These are phyloP conservation scores for Delphinapterus leucas DNA, from an alignment of 2,113 vertebrate species.

Conservation along the genomic window DNA sequence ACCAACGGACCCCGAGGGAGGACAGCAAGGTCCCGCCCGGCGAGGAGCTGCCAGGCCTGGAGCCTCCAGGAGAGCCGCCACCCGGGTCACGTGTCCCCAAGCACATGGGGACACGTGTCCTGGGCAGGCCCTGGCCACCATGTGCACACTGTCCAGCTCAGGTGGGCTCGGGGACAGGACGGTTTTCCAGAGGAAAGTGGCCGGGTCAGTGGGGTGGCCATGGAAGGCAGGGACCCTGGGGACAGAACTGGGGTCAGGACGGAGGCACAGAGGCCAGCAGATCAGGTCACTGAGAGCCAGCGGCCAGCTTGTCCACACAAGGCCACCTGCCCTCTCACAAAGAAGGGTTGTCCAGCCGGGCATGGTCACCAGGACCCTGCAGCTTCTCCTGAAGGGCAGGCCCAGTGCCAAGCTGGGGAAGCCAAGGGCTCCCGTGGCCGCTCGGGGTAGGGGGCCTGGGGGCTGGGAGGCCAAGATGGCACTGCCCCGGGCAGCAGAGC, in stretches of 20 bases:
- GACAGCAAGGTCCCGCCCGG: fast-evolving
- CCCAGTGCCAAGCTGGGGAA: neutral
- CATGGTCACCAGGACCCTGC: neutral
- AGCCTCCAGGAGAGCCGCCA: neutral
- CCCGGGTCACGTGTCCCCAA: neutral
- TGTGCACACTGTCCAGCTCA: neutral
- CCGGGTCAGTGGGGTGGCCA: neutral
- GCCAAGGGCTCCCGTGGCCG: neutral
- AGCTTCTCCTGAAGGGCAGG: neutral
- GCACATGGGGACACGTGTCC: fast-evolving
- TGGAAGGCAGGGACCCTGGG: neutral
- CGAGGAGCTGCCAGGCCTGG: neutral
- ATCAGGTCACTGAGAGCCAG: neutral
- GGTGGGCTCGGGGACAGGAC: neutral
- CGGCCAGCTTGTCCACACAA: neutral
- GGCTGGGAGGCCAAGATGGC: neutral
- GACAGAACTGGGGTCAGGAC: neutral
- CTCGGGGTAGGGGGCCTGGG: neutral
- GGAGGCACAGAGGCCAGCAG: neutral
- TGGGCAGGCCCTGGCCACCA: neutral
- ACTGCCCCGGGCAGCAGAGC: neutral
- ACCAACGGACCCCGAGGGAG: neutral
- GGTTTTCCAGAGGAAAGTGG: neutral
- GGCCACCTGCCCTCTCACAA: neutral
- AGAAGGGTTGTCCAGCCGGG: fast-evolving